Evolutionary conservation across 2,888 invertebrate genomes (phyloP).

Genomic region (Nymphalis urticae): DNA sequence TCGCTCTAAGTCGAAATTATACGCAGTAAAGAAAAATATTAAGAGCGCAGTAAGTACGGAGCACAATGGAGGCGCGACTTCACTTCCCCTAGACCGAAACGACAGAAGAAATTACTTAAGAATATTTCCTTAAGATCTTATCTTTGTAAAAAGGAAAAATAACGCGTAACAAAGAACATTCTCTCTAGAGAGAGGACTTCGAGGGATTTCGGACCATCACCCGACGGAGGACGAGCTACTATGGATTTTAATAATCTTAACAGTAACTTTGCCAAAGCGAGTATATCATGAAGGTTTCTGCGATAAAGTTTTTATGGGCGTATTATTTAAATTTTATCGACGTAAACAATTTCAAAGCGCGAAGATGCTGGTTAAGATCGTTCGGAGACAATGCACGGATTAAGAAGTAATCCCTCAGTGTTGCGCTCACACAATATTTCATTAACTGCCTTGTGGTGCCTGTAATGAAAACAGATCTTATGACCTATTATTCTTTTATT

Average conservation of each 20-base stretch:
- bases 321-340: conserved; percentile 32
- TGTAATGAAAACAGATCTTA: background rate
- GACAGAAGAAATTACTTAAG: conserved; percentile 61
- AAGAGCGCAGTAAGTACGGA: conserved; percentile 40
- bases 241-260: conserved; percentile 33
- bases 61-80: conserved; percentile 47
- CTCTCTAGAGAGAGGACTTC: conserved; percentile 24
- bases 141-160: conserved; percentile 41
- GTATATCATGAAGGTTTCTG: conserved; percentile 18
- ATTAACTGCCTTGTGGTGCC: background rate
- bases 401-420: conserved; percentile 13
- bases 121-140: conserved; percentile 46
- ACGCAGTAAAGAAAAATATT: conserved; percentile 42
- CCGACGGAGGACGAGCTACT: conserved; percentile 26
- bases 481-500: conserved; percentile 1
- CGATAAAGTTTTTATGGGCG: conserved; percentile 27
- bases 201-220: conserved; percentile 30
- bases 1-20: conserved; percentile 40
- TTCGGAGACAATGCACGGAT: conserved; percentile 19
- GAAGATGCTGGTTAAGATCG: conserved; percentile 15
- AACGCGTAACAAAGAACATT: conserved; percentile 36
- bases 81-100: conserved; percentile 44
- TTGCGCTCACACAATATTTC: background rate
- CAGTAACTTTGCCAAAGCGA: conserved; percentile 18
- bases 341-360: conserved; percentile 22